Conservation (phyloP, 2,888 invertebrate genomes). For the Theretra japonica region DNA sequence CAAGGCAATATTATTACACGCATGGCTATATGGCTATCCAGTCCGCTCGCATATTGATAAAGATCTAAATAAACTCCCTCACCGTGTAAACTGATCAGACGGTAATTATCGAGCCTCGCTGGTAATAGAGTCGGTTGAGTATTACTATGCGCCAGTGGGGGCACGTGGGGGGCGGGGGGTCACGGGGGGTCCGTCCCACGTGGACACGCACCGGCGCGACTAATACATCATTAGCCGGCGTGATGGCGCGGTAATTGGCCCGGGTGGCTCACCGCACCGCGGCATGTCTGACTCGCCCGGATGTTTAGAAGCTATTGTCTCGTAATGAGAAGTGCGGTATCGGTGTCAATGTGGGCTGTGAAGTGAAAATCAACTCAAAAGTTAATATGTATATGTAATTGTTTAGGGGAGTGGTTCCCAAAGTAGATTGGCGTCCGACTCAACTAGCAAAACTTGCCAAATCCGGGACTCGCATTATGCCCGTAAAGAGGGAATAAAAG, state of each 20-base stretch:
- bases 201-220: slow-evolving; percentile 1
- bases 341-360: too few relatives aligned
- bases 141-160: background rate
- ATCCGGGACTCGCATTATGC: too few relatives aligned
- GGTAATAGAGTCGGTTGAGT: background rate
- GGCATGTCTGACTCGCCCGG: background rate
- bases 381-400: too few relatives aligned
- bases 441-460: too few relatives aligned
- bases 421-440: too few relatives aligned
- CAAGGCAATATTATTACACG: too few relatives aligned
- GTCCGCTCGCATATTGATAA: background rate
- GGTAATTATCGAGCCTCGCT: slow-evolving; percentile 16
- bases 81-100: slow-evolving; percentile 15
- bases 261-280: background rate
- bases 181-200: background rate
- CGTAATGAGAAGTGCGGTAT: too few relatives aligned
- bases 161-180: background rate
- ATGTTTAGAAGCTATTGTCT: too few relatives aligned
- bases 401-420: too few relatives aligned
- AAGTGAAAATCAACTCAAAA: too few relatives aligned
- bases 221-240: slow-evolving; percentile 14
- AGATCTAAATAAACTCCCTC: background rate
- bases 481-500: too few relatives aligned
- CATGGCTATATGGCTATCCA: too few relatives aligned
- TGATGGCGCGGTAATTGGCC: slow-evolving; percentile 14